phyloP scores from a whole-genome alignment of 2,113 vertebrate species.

The Ariopsis seemanni region DNA sequence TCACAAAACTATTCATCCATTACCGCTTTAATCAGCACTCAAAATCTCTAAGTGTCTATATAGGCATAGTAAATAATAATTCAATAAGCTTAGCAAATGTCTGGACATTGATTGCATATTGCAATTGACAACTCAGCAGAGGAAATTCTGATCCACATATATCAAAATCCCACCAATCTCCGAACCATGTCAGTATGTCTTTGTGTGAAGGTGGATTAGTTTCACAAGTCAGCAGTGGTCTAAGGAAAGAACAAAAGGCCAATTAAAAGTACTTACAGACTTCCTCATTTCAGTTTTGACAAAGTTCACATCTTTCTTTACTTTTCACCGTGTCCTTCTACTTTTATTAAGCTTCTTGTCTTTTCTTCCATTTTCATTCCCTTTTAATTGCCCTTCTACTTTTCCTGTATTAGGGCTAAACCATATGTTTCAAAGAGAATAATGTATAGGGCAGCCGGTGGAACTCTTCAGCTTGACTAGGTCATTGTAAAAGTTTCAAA shows the following conservation, averaged over 20 bases:
- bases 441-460: neutral
- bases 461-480: slow-evolving; percentile 26
- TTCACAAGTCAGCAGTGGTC: slow-evolving; percentile 18
- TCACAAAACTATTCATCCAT: slow-evolving; percentile 33
- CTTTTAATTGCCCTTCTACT: slow-evolving; percentile 7
- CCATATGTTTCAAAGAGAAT: slow-evolving; percentile 36
- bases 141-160: neutral
- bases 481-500: neutral
- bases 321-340: neutral
- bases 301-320: neutral
- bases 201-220: slow-evolving; percentile 13
- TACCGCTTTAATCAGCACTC: neutral
- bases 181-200: neutral
- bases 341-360: neutral
- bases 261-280: slow-evolving; percentile 20
- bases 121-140: neutral
- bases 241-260: slow-evolving; percentile 11
- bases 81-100: neutral
- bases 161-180: neutral
- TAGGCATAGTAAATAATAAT: neutral
- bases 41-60: neutral
- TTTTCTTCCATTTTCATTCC: neutral
- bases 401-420: slow-evolving; percentile 24
- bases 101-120: neutral
- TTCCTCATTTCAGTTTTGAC: neutral